phyloP scores from a whole-genome alignment of 2,888 invertebrate genomes.

The Agrotis puta region DNA sequence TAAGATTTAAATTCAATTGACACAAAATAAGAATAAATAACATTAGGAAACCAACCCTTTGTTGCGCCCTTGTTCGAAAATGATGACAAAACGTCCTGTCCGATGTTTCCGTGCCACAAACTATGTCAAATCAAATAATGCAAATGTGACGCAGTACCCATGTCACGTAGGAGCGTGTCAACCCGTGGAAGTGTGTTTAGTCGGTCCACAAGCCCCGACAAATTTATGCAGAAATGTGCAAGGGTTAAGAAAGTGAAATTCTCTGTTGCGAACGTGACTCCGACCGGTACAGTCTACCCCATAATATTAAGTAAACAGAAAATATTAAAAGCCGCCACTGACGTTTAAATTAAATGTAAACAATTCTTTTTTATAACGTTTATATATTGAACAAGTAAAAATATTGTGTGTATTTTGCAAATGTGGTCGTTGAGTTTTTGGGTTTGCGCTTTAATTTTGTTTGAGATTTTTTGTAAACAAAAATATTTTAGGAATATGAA shows the following conservation, averaged over 20 bases:
- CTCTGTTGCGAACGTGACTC: conserved; percentile 66
- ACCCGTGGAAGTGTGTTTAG: conserved; percentile 67
- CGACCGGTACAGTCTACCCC: conserved; percentile 47
- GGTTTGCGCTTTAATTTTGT: not conserved
- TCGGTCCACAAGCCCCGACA: conserved; percentile 61
- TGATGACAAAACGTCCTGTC: conserved; percentile 17
- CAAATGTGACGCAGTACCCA: conserved; percentile 54
- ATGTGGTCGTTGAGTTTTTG: conserved; percentile 14
- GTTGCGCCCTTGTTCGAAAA: not conserved
- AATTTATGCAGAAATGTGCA: conserved; percentile 77
- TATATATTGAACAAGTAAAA: conserved; percentile 32
- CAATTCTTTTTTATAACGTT: conserved; percentile 49
- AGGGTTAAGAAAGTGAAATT: conserved; percentile 72
- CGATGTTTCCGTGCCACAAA: conserved; percentile 18
- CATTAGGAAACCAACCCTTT: not conserved
- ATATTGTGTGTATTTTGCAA: conserved; percentile 35
- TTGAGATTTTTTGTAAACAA: not conserved
- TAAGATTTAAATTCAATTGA: not conserved
- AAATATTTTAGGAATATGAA: not conserved
- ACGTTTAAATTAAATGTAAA: conserved; percentile 54
- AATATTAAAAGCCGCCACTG: conserved; percentile 33
- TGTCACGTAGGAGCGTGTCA: conserved; percentile 64
- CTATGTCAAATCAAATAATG: conserved; percentile 62
- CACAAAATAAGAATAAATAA: not conserved
- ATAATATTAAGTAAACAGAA: conserved; percentile 43